These are phyloP conservation scores for Hylaeus anthracinus DNA, from an alignment of 1,140 invertebrate genomes.

Conservation along the genomic window DNA sequence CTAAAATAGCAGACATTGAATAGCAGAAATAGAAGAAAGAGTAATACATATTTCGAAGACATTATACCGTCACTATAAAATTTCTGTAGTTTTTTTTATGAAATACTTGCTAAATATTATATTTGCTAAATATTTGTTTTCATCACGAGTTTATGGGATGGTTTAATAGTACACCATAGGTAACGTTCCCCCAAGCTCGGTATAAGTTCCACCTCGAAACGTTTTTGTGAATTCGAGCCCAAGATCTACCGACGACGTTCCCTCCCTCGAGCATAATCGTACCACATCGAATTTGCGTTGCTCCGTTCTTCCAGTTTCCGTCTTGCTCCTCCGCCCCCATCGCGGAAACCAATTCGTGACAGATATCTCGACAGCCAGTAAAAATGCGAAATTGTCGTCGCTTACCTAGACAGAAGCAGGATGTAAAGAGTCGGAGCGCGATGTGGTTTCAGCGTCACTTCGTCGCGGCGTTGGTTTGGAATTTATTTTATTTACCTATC, in stretches of 20 bases:
- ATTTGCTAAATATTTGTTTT: too few species aligned
- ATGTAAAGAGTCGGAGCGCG: conserved; percentile 47
- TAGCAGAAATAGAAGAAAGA: too few species aligned
- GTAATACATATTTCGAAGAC: too few species aligned
- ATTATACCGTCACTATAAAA: too few species aligned
- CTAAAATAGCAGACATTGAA: too few species aligned
- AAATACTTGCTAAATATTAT: too few species aligned
- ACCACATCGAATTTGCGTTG: conserved; percentile 34
- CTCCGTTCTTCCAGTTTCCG: conserved; percentile 26
- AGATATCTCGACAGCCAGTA: conserved; percentile 54
- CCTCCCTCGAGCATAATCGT: conserved; percentile 44
- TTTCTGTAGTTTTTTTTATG: too few species aligned
- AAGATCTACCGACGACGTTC: conserved; percentile 42
- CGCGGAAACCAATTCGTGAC: conserved; percentile 57
- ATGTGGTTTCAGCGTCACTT: conserved; percentile 62
- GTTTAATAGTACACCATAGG: too few species aligned
- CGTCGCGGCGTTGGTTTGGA: conserved; percentile 47
- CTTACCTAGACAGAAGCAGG: conserved; percentile 32
- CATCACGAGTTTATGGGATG: too few species aligned
- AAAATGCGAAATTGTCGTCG: conserved; percentile 51
- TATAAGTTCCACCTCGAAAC: conserved; percentile 18
- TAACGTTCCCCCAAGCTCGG: too few species aligned
- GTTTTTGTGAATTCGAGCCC: conserved; percentile 50
- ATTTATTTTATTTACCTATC: conserved; percentile 70
- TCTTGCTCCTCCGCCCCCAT: background rate